Base-by-base conservation (phyloP, 2,888 invertebrate species). In the Caenorhabditis zanzibari region DNA sequence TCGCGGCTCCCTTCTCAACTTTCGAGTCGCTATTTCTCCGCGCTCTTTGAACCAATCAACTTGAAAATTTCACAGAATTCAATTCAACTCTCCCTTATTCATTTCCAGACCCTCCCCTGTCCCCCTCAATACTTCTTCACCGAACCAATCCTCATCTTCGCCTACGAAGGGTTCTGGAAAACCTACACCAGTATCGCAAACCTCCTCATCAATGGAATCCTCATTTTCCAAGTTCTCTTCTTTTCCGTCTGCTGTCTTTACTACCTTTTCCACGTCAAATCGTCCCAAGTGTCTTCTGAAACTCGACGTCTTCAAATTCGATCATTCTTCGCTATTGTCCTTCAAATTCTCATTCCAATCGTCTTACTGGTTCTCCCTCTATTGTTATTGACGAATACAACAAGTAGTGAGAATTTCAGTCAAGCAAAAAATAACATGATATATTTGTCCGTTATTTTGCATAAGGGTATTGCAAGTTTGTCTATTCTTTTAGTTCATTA, bases 251-350 rank as follows among this genome's bases (percentile, higher is more conserved):
- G 32, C 9, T 58, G 58, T 58, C n/a, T 58, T 19, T 58, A 58
- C 19, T 58, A 58, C n/a, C 58, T 58, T 1, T 58, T 58, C 32
- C 14, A 26, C 14, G 24, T 19, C 0, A 58, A 58, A 32, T 32
- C 58, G 9, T 58, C 58, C 7, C 58, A 58, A 32, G 58, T 58
- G 6, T 58, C 58, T 2, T 3, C n/a, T 35, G 26, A 58, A 58
- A 63, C 44, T 26, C 63, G 63, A 16, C 63, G 63, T 10, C 41
- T 63, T 44, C 63, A 63, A 44, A 44, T 63, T 38, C 41, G 63
- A 5, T 41, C 44, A 2, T 63, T 63, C n/a, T 63, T 24, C 4
- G 24, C 14, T 1, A 24, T 63, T 10, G 14, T 63, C 0, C 12
- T 63, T 2, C 63, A 63, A 16, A 26, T 16, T 5, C 19, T 44